A percentile compares a stretch with the other conserved stretches of the same genome.
These are phyloP conservation scores for Prionailurus bengalensis DNA, from an alignment of 2,113 vertebrate genomes.

Conservation along the genomic window DNA sequence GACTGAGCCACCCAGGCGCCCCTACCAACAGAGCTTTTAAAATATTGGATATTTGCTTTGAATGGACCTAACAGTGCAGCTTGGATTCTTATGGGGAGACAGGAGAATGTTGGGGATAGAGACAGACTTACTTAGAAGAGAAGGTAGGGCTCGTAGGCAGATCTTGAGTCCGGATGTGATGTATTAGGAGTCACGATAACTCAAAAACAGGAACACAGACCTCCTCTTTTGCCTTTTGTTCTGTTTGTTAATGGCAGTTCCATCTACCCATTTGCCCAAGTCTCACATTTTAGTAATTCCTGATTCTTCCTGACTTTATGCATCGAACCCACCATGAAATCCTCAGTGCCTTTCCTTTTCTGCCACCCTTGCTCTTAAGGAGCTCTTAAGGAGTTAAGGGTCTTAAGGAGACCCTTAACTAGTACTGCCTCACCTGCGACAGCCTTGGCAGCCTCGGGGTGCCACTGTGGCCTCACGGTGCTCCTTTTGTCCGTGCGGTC, in stretches of 20 bases:
- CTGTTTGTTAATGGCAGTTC: background rate
- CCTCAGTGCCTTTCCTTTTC: background rate
- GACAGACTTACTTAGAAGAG: background rate
- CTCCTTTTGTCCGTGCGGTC: background rate
- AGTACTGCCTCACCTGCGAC: no score
- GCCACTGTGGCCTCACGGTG: accelerated
- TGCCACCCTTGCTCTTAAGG: background rate
- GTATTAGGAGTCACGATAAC: background rate
- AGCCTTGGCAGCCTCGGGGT: no score
- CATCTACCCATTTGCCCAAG: background rate
- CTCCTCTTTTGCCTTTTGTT: background rate
- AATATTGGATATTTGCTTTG: background rate
- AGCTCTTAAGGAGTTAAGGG: no score
- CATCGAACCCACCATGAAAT: background rate
- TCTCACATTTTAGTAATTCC: background rate
- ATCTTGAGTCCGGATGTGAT: background rate
- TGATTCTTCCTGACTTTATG: background rate
- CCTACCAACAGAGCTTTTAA: background rate
- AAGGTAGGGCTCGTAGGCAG: background rate
- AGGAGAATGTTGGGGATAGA: background rate
- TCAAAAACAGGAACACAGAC: background rate
- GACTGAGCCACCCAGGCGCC: no score
- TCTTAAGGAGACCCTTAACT: no score
- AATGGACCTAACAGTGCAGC: background rate
- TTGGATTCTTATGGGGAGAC: background rate